Conservation (phyloP, 2,113 vertebrate species). For the Vireo altiloquus region DNA sequence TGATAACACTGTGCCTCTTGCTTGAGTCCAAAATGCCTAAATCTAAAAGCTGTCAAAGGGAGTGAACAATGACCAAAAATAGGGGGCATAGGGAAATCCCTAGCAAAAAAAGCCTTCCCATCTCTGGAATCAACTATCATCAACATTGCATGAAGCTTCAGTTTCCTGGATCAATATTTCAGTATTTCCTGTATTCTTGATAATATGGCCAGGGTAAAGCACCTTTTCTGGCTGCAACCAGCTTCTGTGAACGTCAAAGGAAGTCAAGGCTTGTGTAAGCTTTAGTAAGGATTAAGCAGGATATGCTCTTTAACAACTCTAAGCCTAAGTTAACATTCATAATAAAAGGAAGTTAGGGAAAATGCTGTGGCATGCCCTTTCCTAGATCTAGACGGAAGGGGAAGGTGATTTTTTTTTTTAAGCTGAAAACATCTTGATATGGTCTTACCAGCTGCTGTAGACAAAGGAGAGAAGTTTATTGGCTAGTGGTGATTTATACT, state of each 20-base stretch:
- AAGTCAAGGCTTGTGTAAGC: background rate
- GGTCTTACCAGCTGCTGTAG: slow-evolving; percentile 28
- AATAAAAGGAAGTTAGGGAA: background rate
- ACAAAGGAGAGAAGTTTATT: background rate
- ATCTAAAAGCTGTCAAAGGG: background rate
- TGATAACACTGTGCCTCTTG: background rate
- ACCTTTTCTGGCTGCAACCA: background rate
- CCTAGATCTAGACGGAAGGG: background rate
- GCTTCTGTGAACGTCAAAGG: background rate
- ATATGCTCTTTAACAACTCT: background rate
- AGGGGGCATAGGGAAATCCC: background rate
- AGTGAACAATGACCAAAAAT: background rate
- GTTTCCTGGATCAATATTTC: background rate
- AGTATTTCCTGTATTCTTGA: background rate
- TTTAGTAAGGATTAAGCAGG: background rate
- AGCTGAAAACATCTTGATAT: background rate
- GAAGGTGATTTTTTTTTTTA: background rate
- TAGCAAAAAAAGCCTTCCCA: background rate
- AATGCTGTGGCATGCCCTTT: background rate
- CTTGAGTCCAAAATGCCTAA: background rate
- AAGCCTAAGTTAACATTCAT: background rate
- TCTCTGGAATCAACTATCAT: background rate
- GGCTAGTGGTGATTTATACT: background rate
- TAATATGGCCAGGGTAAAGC: background rate
- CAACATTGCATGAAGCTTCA: background rate